Base-by-base conservation (phyloP, 2,888 invertebrate species). In the Ctena decussata region DNA sequence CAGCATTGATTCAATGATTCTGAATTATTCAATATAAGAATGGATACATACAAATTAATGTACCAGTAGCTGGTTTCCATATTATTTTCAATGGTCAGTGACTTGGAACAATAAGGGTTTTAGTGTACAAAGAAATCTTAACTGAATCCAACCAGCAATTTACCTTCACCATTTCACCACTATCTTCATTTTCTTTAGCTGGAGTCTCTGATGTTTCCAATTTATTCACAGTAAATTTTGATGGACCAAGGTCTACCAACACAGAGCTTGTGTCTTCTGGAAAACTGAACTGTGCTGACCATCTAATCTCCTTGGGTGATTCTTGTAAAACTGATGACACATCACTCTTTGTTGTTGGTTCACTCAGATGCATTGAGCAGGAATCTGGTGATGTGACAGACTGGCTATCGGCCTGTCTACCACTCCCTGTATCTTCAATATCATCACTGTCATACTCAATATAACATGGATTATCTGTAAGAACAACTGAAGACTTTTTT, bases 211-310 rank as follows among this genome's bases (percentile, higher is more conserved):
- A 8, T 44, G 24, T 21, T 24, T 32, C 74, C n/a, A 30, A 24
- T 39, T 49, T 46, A 32, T 49, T 74, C 49, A 74, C 32, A 21
- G 53, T 32, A 27, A 74, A 46, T n/a, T 44, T n/a, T 49, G 74
- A 74, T 5, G 74, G 74, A 12, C 74, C 53, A 0, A 74, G 12
- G 32, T 74, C 32, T 8, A 49, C 49, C n/a, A 53, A 41, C 24
- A 80, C 60, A 0, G 44, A 72, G 27, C 44, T 27, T 41, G 73
- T 44, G 41, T 80, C 80, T 39, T 80, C 80, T 2, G 80, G 80
- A 27, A 80, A 57, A 60, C 32, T 65, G 73, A 80, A 72, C 57
- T 39, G 60, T n/a, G 73, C 53, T 39, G 71, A 53, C 73, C 53
- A 74, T 1, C 32, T 57, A 12, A 80, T 74, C 46, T 73, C 46